Evolutionary conservation across 2,797 vertebrate genomes (phyloP).

Genomic region (Hirundo rustica): DNA sequence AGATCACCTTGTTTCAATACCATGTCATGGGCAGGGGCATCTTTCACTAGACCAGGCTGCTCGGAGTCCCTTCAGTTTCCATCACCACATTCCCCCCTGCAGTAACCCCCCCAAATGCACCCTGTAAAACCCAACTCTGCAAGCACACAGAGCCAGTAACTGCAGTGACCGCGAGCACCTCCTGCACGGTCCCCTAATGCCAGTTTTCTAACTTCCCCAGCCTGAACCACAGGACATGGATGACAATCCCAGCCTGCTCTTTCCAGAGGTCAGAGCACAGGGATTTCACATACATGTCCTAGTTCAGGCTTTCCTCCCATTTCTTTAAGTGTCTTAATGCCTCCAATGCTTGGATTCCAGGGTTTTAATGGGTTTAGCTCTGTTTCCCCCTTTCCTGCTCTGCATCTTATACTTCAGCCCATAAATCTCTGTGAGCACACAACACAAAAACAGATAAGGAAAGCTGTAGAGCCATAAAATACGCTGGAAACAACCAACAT

Average conservation of each 20-base stretch:
- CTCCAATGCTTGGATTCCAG: background rate
- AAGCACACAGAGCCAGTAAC: accelerated
- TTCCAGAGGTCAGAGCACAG: background rate
- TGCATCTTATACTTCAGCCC: conserved; percentile 31
- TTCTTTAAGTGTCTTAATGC: background rate
- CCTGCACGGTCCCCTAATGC: background rate
- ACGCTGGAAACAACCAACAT: background rate
- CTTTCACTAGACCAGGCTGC: background rate
- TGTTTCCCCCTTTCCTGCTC: conserved; percentile 14
- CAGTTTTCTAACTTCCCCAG: background rate
- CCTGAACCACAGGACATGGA: background rate
- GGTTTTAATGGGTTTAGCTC: conserved; percentile 29
- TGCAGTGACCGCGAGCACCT: background rate
- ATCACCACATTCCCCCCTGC: accelerated
- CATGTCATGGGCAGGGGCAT: background rate
- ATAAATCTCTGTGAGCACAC: conserved; percentile 47
- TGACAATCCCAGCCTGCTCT: background rate
- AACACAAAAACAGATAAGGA: conserved; percentile 41
- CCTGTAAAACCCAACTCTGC: background rate
- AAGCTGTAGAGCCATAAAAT: conserved; percentile 2
- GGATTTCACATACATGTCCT: background rate
- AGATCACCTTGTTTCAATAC: background rate
- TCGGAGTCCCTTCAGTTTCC: background rate
- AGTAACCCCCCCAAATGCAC: background rate
- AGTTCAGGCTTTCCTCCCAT: background rate